Evolutionary conservation across 2,113 vertebrate genomes (phyloP), one percentile per base, ranked within the genome.

Genomic region (Chloebia gouldiae): DNA sequence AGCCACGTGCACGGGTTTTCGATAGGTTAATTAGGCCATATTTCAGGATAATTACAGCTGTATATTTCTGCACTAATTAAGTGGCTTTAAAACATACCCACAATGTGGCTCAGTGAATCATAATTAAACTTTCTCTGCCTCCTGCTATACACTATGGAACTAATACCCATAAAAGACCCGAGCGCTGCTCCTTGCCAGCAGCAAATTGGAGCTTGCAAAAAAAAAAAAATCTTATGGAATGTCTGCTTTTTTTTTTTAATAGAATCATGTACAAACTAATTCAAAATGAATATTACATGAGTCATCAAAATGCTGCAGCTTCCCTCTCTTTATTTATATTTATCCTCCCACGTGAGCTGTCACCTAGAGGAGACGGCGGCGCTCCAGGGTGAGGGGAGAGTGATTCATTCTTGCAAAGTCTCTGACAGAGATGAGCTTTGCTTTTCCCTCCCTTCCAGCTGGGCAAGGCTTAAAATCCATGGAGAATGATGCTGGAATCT

Each of bases 51-150:
- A 97, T 98, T 98, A 97, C 40, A 94, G 90, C 95, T 95, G 96
- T 97, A 98, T 98, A 97, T 98, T 97, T 97, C 93, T 96, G 86
- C 96, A 96, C 96, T 98, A 98, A 98, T 98, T 98, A 98, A 98
- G 97, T 98, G 97, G 95, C 97, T 98, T 97, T 97, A 97, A 98
- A 97, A 97, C 96, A 93, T 97, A 92, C 96, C 97, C 88, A 90
- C 86, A 80, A 94, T 24, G 91, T 94, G 90, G 96, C 92, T 97
- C 89, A 69, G 73, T 96, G 97, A 97, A 98, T 98, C 93, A 88
- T 97, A 98, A 98, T 98, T 97, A 98, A 97, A 97, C 81, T 92
- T 97, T 65, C 61, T 92, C 65, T 95, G 86, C 87, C 40, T 87
- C 88, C 95, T 69, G 92, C 92, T 90, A 93, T 80, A 91, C 79